phyloP scores from a whole-genome alignment of 2,113 vertebrate species.

The Guaruba guarouba region DNA sequence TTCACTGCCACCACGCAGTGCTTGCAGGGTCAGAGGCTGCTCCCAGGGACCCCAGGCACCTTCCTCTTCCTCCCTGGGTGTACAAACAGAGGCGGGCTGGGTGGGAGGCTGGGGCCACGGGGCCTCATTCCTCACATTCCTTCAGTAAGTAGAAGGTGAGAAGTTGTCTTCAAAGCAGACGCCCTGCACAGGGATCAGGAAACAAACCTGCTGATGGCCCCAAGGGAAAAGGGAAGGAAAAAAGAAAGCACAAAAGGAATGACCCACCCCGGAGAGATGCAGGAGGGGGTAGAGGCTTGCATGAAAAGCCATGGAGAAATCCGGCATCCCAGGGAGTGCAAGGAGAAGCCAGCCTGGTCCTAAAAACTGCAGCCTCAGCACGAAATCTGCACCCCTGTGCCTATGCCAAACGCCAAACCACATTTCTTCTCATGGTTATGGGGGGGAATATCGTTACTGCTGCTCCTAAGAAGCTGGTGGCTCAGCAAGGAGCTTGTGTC shows the following conservation, averaged over 20 bases:
- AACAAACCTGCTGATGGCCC: slow-evolving; percentile 27
- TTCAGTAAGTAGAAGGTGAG: slow-evolving; percentile 36
- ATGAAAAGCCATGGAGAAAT: background rate
- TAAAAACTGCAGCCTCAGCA: background rate
- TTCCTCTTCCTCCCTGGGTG: background rate
- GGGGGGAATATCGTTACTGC: background rate
- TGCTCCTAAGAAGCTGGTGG: background rate
- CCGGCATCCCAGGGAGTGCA: background rate
- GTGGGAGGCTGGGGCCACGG: background rate
- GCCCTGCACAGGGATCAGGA: background rate
- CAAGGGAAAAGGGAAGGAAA: background rate
- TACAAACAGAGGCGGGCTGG: background rate
- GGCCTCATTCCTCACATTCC: slow-evolving; percentile 64
- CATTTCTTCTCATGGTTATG: fast-evolving
- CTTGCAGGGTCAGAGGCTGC: background rate
- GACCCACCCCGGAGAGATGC: background rate
- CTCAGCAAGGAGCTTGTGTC: background rate
- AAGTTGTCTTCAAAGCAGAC: slow-evolving; percentile 44
- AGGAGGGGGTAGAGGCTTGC: background rate
- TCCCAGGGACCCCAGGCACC: background rate
- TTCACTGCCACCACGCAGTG: fast-evolving
- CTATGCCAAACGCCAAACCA: background rate
- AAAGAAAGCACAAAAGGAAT: background rate
- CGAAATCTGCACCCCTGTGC: background rate
- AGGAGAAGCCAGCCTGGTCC: background rate